Evolutionary conservation across 2,797 vertebrate species (phyloP).

Genomic region (Miichthys miiuy): DNA sequence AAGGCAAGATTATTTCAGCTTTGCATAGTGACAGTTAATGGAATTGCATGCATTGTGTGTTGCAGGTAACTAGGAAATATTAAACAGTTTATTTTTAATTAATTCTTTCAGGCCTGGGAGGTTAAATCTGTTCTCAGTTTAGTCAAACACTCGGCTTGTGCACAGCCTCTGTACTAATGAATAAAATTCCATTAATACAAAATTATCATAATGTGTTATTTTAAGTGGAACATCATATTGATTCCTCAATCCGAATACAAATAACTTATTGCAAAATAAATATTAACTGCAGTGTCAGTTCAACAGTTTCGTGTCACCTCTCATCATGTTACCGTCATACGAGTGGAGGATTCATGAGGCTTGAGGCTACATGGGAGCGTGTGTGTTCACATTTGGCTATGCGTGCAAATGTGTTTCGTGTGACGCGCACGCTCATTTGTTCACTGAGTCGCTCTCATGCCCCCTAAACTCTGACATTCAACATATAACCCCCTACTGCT

Average conservation of each 20-base stretch:
- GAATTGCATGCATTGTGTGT: constrained; percentile 16
- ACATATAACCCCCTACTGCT: constrained; percentile 30
- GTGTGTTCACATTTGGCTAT: constrained; percentile 6
- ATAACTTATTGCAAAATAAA: background rate
- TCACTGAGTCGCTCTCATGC: constrained; percentile 7
- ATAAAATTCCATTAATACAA: background rate
- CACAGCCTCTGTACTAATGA: background rate
- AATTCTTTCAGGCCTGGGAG: constrained; percentile 6
- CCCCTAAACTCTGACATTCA: constrained; percentile 53
- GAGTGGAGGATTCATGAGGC: background rate
- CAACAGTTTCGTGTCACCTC: constrained; percentile 5
- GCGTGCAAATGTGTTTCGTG: constrained; percentile 11
- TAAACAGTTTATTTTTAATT: constrained; percentile 18
- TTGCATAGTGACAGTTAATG: constrained; percentile 31
- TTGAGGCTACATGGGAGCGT: constrained; percentile 3
- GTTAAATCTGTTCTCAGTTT: constrained; percentile 14
- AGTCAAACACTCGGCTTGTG: background rate
- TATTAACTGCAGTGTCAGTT: background rate
- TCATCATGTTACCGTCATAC: constrained; percentile 11
- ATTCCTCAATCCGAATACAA: background rate
- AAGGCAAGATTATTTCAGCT: constrained; percentile 29
- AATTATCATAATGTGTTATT: background rate
- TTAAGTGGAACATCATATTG: background rate
- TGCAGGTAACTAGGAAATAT: constrained; percentile 38
- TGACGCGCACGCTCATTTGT: constrained; percentile 19